phyloP scores from a whole-genome alignment of 1,140 invertebrate species.

The Drosophila asahinai region DNA sequence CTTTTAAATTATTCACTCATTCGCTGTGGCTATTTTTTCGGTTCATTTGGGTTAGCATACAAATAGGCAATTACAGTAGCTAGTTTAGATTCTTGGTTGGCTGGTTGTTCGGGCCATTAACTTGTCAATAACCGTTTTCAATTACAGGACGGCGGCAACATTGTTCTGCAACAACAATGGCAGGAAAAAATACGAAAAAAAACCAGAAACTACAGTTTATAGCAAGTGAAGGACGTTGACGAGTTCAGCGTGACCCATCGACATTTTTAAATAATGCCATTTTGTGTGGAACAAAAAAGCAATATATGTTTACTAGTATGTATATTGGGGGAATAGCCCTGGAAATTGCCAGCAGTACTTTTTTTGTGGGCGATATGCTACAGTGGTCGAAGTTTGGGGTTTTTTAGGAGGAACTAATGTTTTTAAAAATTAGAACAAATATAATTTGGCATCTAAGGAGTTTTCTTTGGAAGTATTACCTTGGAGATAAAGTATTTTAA shows the following conservation, averaged over 20 bases:
- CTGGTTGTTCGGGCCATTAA: slow-evolving; percentile 65
- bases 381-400: slow-evolving; percentile 19
- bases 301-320: slow-evolving; percentile 30
- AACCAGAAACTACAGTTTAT: slow-evolving; percentile 18
- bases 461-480: too few relatives aligned
- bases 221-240: slow-evolving; percentile 44
- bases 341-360: slow-evolving; percentile 38
- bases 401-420: neutral
- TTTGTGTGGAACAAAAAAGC: slow-evolving; percentile 63
- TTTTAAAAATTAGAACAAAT: neutral
- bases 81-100: slow-evolving; percentile 41
- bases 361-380: slow-evolving; percentile 15
- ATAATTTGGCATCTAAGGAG: neutral
- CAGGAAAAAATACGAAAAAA: neutral
- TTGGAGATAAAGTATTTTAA: too few relatives aligned
- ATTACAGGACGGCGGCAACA: slow-evolving; percentile 58
- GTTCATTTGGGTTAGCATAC: slow-evolving; percentile 62
- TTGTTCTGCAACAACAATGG: slow-evolving; percentile 7
- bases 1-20: slow-evolving; percentile 35
- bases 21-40: slow-evolving; percentile 25
- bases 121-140: slow-evolving; percentile 82
- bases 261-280: slow-evolving; percentile 79
- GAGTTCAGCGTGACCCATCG: slow-evolving; percentile 76
- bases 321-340: slow-evolving; percentile 30
- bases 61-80: slow-evolving; percentile 75